Evolutionary conservation across 2,797 vertebrate genomes (phyloP).

Genomic region (Tragelaphus eurycerus): DNA sequence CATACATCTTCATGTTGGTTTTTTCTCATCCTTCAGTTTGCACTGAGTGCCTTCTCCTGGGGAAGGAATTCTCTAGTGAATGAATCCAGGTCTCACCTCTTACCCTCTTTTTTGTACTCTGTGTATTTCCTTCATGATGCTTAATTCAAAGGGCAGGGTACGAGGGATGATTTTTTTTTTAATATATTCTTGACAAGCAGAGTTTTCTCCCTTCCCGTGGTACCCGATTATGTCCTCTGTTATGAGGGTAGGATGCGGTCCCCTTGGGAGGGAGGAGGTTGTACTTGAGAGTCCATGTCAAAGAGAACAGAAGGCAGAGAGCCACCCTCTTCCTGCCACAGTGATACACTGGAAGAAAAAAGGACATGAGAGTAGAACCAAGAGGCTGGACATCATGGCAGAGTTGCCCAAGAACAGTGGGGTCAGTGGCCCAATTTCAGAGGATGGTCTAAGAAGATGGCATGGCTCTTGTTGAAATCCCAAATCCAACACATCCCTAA

Average conservation of each 20-base stretch:
- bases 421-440: not conserved
- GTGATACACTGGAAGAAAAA: not conserved
- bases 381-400: not conserved
- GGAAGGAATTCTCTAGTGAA: not conserved
- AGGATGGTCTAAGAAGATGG: not conserved
- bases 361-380: not conserved
- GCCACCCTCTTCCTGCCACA: not conserved
- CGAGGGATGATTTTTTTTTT: not conserved
- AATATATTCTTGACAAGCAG: not conserved
- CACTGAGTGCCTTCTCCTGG: not conserved
- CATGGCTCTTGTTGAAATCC: not conserved
- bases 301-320: not conserved
- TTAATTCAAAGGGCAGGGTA: not conserved
- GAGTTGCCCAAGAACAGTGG: not conserved
- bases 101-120: not conserved
- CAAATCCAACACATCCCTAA: not conserved
- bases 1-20: not conserved
- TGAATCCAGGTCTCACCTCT: not conserved
- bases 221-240: not conserved
- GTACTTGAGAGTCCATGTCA: not conserved
- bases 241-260: not conserved
- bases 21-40: not conserved
- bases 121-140: not conserved
- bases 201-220: not conserved
- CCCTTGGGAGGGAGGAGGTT: not conserved